Percentiles rank a stretch among this genome's conserved stretches.
Evolutionary conservation across 2,888 invertebrate species (phyloP).

Genomic region (Morpho deidamia): DNA sequence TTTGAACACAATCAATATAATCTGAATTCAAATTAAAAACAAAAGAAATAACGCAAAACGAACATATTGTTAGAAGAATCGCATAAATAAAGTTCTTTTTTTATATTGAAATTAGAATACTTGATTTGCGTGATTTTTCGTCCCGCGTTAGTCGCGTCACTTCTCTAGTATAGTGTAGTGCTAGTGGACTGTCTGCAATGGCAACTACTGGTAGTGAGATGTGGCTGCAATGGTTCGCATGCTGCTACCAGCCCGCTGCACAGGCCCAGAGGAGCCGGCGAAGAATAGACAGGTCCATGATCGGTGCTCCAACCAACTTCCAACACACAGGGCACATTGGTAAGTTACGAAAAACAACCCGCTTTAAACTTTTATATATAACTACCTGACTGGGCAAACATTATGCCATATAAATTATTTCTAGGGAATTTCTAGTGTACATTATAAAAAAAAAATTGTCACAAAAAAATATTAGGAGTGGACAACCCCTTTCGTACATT

Average conservation of each 20-base stretch:
- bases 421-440: too few relatives aligned
- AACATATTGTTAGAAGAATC: conserved; percentile 1
- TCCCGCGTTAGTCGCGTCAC: conserved; percentile 14
- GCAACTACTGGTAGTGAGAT: conserved; percentile 88
- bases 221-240: conserved; percentile 95
- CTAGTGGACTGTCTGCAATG: conserved; percentile 55
- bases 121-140: not conserved
- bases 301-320: conserved; percentile 96
- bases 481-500: too few relatives aligned
- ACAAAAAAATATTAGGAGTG: too few relatives aligned
- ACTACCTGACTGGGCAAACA: too few relatives aligned
- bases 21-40: not conserved
- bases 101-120: not conserved
- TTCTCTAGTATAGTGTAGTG: conserved; percentile 36
- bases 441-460: too few relatives aligned
- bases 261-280: conserved; percentile 84
- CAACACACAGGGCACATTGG: conserved; percentile 90
- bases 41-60: not conserved
- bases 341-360: conserved; percentile 31
- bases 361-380: too few relatives aligned
- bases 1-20: not conserved
- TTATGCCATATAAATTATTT: too few relatives aligned
- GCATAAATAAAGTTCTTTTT: not conserved
- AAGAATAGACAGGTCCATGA: conserved; percentile 95
- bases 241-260: conserved; percentile 91